Percentiles rank a stretch among this genome's conserved stretches.
phyloP scores from a whole-genome alignment of 30 jellyfish, hydroid and myxozoan genomes.

The Hydractinia symbiolongicarpus region DNA sequence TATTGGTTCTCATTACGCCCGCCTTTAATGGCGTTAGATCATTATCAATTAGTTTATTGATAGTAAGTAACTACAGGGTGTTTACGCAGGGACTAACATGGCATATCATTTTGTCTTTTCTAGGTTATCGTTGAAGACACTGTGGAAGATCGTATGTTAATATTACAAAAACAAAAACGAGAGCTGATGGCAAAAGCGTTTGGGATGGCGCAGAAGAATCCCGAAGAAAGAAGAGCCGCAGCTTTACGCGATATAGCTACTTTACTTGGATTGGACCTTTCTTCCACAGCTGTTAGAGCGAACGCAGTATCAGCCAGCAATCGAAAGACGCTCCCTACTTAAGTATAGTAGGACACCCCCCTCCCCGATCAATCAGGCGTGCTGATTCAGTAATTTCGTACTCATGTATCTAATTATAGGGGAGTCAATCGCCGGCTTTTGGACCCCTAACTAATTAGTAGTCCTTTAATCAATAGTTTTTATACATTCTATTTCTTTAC shows the following conservation, averaged over 20 bases:
- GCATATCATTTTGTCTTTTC: slow-evolving; percentile 14
- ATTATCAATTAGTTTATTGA: neutral
- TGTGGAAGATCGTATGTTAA: slow-evolving; percentile 71
- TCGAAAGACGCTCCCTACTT: too few relatives aligned
- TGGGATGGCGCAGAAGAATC: slow-evolving; percentile 32
- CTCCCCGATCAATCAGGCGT: too few relatives aligned
- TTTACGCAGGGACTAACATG: neutral
- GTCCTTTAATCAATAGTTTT: too few relatives aligned
- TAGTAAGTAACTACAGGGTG: neutral
- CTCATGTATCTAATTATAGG: too few relatives aligned
- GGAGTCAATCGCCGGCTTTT: too few relatives aligned
- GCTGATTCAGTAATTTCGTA: too few relatives aligned
- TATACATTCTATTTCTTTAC: too few relatives aligned
- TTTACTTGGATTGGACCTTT: slow-evolving; percentile 38
- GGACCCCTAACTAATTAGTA: too few relatives aligned
- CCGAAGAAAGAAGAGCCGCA: slow-evolving; percentile 33
- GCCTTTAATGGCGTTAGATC: neutral
- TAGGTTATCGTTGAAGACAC: slow-evolving; percentile 61
- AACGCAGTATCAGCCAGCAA: neutral
- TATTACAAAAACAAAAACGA: slow-evolving; percentile 49
- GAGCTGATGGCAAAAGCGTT: slow-evolving; percentile 54
- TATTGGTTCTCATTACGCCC: neutral
- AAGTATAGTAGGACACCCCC: too few relatives aligned
- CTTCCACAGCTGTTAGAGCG: neutral
- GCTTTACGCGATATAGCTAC: slow-evolving; percentile 38